Evolutionary conservation across 2,113 vertebrate genomes (phyloP).

Genomic region (Vulpes ferrilata): DNA sequence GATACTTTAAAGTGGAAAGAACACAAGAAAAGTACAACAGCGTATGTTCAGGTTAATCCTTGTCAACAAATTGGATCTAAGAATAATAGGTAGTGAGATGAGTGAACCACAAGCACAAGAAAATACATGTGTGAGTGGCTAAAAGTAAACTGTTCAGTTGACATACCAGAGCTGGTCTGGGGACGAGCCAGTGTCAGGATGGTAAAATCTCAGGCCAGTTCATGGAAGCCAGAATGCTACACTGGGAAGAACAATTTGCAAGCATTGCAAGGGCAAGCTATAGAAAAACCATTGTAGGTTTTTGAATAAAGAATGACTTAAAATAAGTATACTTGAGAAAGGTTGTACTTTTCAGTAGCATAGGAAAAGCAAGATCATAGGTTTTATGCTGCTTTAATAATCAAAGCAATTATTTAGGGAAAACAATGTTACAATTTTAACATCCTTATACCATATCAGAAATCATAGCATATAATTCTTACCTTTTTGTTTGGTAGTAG

Average conservation of each 20-base stretch:
- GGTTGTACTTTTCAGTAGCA: neutral
- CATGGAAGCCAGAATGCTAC: neutral
- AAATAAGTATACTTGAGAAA: neutral
- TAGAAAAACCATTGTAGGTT: neutral
- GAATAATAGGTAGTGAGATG: neutral
- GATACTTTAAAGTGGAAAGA: neutral
- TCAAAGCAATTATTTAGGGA: neutral
- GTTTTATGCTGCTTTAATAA: constrained; percentile 33
- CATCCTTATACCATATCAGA: neutral
- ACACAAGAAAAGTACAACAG: neutral
- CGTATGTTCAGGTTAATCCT: neutral
- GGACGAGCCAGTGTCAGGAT: neutral
- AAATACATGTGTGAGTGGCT: neutral
- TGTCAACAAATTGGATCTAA: neutral
- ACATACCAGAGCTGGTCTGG: neutral
- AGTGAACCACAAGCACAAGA: neutral
- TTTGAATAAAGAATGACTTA: neutral
- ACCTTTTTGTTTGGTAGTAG: neutral
- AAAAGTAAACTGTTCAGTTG: neutral
- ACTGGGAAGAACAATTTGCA: neutral
- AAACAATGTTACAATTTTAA: neutral
- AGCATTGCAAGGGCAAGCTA: neutral
- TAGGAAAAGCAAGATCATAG: neutral
- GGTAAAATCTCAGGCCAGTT: neutral
- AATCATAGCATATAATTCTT: neutral